Evolutionary conservation across 2,797 vertebrate species (phyloP).

Genomic region (Esox masquinongy): DNA sequence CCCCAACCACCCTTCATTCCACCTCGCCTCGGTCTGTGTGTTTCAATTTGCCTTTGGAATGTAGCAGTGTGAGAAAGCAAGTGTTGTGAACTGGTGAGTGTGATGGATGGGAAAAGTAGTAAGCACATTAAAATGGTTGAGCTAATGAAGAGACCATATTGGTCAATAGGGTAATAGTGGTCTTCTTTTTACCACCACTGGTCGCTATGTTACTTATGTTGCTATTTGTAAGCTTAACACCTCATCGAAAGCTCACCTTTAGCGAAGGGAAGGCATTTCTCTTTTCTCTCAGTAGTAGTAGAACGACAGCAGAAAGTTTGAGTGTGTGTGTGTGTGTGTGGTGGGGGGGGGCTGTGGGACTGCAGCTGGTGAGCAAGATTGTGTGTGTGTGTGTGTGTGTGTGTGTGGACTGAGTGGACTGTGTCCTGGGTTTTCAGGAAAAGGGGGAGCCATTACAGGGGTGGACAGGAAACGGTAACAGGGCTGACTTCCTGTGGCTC

Average conservation of each 20-base stretch:
- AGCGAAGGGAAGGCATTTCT: background rate
- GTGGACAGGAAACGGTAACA: slow-evolving; percentile 78
- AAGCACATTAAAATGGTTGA: too few species aligned
- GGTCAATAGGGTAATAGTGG: background rate
- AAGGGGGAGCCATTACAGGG: slow-evolving; percentile 71
- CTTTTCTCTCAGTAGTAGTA: background rate
- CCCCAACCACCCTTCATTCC: background rate
- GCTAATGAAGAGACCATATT: background rate
- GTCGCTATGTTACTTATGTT: background rate
- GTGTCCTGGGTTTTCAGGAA: slow-evolving; percentile 74
- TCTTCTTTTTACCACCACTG: too few species aligned
- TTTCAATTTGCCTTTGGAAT: background rate
- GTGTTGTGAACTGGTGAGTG: too few species aligned
- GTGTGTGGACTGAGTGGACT: slow-evolving; percentile 44
- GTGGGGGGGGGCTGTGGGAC: slow-evolving; percentile 25
- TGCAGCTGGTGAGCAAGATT: slow-evolving; percentile 33
- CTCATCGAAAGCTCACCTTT: background rate
- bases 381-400: slow-evolving; percentile 33
- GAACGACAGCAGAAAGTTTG: slow-evolving; percentile 13
- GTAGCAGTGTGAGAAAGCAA: too few species aligned
- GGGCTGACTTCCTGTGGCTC: slow-evolving; percentile 77
- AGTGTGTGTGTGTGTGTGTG: slow-evolving; percentile 25
- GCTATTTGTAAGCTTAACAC: background rate
- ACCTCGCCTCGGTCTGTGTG: background rate
- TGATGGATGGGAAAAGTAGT: too few species aligned